Conservation (phyloP, 2,113 vertebrate species). For the Pluvianellus socialis region DNA sequence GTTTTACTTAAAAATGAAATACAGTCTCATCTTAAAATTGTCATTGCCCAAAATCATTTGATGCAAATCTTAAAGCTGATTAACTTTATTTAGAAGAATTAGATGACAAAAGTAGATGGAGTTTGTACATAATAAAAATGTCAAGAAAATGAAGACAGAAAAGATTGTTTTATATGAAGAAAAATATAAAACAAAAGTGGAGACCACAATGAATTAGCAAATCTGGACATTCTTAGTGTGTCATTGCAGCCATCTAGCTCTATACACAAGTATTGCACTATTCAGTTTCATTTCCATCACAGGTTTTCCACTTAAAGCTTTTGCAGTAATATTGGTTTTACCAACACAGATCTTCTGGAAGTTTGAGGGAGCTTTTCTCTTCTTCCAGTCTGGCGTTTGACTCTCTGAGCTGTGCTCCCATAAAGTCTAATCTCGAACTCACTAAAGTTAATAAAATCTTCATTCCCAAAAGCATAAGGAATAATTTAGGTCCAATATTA, state of each 20-base stretch:
- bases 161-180: not conserved
- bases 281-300: not conserved
- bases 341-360: not conserved
- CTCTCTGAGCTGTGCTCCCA: not conserved
- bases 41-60: not conserved
- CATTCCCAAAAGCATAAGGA: not conserved
- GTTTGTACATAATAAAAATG: slow-evolving; percentile 22
- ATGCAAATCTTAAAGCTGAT: not conserved
- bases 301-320: not conserved
- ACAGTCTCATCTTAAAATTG: not conserved
- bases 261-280: not conserved
- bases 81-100: not conserved
- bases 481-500: not conserved
- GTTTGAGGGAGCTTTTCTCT: not conserved
- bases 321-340: not conserved
- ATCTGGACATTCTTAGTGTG: not conserved
- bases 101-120: not conserved
- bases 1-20: not conserved
- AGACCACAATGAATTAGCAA: not conserved
- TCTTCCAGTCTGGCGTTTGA: not conserved
- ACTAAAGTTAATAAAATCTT: not conserved
- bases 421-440: not conserved
- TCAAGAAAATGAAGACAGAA: slow-evolving; percentile 8
- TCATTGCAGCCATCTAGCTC: slow-evolving; percentile 61
- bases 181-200: not conserved